Base-by-base conservation (phyloP, 2,888 invertebrate genomes). In the Dryadula phaetusa region DNA sequence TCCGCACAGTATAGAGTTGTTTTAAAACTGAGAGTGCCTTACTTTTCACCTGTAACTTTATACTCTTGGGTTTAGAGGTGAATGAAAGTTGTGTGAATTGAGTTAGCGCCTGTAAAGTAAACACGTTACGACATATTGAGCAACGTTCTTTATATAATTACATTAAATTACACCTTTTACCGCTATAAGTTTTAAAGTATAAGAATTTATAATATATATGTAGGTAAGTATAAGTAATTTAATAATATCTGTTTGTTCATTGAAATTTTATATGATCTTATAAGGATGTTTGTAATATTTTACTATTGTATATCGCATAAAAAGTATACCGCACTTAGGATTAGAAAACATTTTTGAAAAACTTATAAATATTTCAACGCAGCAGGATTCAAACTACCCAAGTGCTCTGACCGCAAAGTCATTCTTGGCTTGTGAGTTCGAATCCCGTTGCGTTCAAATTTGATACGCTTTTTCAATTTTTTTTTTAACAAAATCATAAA, bases 1-100 rank as follows among this genome's bases (percentile, higher is more conserved):
- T 78, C 75, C 58, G 64, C 73, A 49, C 62, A 49, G 66, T 56
- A 56, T 44, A 25, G 66, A 52, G 68, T 71, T 66, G 52, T 52
- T 79, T 82, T 81, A 81, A 82, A 83, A 91, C 88, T 89, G 85
- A 85, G 81, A 72, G 83, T 81, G 82, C 84, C 86, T 79, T 81
- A 81, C 81, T 74, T 76, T 69, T 76, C 70, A 66, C 74, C 62
- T 66, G 69, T 67, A 79, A 82, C 87, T 90, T 52, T 91, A 90
- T 92, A 56, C 56, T 56, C 22, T n/a, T 22, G 8, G 8, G 40
- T 40, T 22, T 91, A 85, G 82, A 83, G 81, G 76, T 80, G 80
- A 76, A 79, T 70, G 90, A 90, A 90, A 91, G 90, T 84, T 69
- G 83, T 82, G 90, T 77, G 78, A 91, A 91, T 90, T 84, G 74